Evolutionary conservation across 2,113 vertebrate genomes (phyloP).

Genomic region (Rhagologus leucostigma): DNA sequence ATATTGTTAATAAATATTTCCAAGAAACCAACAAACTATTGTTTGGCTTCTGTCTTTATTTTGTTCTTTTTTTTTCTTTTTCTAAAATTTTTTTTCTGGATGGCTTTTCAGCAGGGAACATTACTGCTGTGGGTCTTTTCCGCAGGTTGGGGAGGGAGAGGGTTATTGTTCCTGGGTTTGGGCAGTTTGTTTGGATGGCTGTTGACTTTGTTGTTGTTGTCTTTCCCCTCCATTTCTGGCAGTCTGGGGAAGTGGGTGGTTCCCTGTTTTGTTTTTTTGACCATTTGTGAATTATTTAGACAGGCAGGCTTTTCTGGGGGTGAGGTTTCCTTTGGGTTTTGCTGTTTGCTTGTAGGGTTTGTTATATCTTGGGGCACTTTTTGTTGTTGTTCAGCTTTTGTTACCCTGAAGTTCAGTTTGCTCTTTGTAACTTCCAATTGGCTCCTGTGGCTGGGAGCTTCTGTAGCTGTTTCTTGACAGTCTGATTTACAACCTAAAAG

Average conservation of each 20-base stretch:
- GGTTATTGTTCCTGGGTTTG: not conserved
- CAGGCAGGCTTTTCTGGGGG: not conserved
- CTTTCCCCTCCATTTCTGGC: not conserved
- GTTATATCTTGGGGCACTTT: not conserved
- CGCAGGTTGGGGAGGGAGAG: not conserved
- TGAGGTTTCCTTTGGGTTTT: not conserved
- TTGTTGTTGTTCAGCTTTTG: not conserved
- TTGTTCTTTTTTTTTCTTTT: not conserved
- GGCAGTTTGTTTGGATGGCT: not conserved
- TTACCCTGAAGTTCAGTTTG: not conserved
- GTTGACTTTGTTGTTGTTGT: not conserved
- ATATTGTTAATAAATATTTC: slow-evolving; percentile 18
- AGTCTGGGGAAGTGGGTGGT: not conserved
- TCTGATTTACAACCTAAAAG: not conserved
- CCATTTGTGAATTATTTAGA: not conserved
- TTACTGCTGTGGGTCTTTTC: not conserved
- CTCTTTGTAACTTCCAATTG: not conserved
- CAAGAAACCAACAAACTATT: slow-evolving; percentile 34
- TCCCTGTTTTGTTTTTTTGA: not conserved
- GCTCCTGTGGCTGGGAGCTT: not conserved
- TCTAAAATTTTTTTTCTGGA: not conserved
- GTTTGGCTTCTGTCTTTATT: not conserved
- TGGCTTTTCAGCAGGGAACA: not conserved
- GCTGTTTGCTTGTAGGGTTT: not conserved
- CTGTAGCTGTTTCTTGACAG: not conserved